phyloP scores from a whole-genome alignment of 2,797 vertebrate genomes.

The Enteromius paludinosus region DNA sequence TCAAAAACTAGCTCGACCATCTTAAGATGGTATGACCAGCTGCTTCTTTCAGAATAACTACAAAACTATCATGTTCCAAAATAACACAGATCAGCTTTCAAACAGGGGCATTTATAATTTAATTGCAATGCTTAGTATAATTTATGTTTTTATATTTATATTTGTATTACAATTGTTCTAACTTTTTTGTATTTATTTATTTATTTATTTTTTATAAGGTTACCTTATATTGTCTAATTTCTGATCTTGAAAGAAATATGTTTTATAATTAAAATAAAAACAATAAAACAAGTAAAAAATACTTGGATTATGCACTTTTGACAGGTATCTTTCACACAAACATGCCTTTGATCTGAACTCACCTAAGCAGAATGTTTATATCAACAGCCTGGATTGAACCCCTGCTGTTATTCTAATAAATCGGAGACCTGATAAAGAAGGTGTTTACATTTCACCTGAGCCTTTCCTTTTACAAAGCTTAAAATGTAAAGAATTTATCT shows the following conservation, averaged over 20 bases:
- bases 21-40: not conserved
- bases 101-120: not conserved
- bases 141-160: not conserved
- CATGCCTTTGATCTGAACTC: not conserved
- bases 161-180: not conserved
- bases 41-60: not conserved
- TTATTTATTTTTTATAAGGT: no score
- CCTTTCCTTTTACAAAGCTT: not conserved
- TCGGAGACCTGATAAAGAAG: not conserved
- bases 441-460: not conserved
- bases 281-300: not conserved
- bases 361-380: not conserved
- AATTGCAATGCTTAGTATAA: not conserved
- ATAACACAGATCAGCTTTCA: not conserved
- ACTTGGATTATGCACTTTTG: not conserved
- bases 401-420: not conserved
- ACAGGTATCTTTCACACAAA: not conserved
- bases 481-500: not conserved
- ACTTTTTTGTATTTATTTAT: no score
- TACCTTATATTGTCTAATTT: not conserved
- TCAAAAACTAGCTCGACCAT: no score
- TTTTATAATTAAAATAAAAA: not conserved
- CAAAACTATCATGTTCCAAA: conserved; percentile 5
- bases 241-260: not conserved
- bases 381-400: not conserved